Conservation (phyloP, 30 jellyfish, hydroid and myxozoan genomes). For the Mastigias papua region DNA sequence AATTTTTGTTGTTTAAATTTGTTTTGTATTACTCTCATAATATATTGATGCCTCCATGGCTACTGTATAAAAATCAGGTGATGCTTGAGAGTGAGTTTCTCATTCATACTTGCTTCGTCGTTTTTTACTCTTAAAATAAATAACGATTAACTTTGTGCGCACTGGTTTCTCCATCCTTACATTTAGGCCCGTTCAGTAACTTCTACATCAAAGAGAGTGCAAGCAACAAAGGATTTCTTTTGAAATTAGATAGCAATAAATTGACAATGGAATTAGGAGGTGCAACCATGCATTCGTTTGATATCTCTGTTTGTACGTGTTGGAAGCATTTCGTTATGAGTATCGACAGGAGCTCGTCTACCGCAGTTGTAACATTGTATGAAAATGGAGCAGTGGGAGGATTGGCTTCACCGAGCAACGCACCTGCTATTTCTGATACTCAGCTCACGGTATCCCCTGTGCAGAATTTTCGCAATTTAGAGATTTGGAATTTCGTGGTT, state of each 20-base stretch:
- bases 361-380: neutral
- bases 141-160: too few relatives aligned
- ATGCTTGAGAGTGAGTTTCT: too few relatives aligned
- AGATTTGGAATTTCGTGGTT: neutral
- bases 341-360: neutral
- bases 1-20: too few relatives aligned
- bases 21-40: too few relatives aligned
- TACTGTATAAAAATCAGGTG: too few relatives aligned
- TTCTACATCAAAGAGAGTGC: neutral
- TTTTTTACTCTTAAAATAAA: too few relatives aligned
- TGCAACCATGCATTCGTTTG: neutral
- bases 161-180: neutral
- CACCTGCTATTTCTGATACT: neutral
- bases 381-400: neutral
- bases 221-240: neutral
- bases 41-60: too few relatives aligned
- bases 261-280: neutral
- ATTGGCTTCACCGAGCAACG: neutral
- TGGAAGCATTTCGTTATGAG: slow-evolving; percentile 7
- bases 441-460: neutral
- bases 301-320: neutral
- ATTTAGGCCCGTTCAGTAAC: slow-evolving; percentile 3
- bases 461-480: neutral
- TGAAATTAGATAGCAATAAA: neutral
- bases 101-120: too few relatives aligned